Percentiles rank a stretch among this genome's conserved stretches.
These are phyloP conservation scores for Perizoma flavofasciatum DNA, from an alignment of 2,888 invertebrate species.

Conservation along the genomic window DNA sequence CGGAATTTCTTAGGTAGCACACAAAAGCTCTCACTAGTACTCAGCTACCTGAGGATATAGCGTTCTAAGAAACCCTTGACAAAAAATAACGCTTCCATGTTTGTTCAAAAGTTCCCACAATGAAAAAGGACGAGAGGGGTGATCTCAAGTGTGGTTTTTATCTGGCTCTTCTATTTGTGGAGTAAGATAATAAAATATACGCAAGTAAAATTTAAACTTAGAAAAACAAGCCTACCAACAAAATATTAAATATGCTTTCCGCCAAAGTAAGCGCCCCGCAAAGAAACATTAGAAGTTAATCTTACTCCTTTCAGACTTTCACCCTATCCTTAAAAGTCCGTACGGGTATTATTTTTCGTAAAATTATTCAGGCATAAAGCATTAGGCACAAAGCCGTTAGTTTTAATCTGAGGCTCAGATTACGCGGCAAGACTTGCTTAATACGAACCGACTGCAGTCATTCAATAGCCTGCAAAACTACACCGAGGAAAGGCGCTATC, in stretches of 20 bases:
- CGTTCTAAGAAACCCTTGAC: conserved; percentile 64
- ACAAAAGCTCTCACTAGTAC: conserved; percentile 61
- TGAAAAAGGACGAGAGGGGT: conserved; percentile 67
- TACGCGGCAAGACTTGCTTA: conserved; percentile 74
- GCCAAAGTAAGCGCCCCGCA: conserved; percentile 15
- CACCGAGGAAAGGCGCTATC: conserved; percentile 75
- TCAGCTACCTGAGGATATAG: conserved; percentile 68
- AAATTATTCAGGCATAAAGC: conserved; percentile 67
- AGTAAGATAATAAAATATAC: conserved; percentile 71
- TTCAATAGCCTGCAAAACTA: conserved; percentile 78
- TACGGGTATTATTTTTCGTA: conserved; percentile 63
- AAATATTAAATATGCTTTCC: conserved; percentile 7
- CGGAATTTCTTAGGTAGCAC: conserved; percentile 45
- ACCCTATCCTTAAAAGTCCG: conserved; percentile 39
- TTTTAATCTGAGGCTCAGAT: conserved; percentile 73
- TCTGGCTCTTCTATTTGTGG: conserved; percentile 69
- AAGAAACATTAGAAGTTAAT: conserved; percentile 33
- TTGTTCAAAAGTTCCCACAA: conserved; percentile 76
- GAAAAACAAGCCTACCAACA: conserved; percentile 30
- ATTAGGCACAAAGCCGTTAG: conserved; percentile 71
- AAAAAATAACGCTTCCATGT: conserved; percentile 68
- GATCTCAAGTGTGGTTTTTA: conserved; percentile 79
- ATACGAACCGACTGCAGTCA: conserved; percentile 72
- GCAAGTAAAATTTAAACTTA: conserved; percentile 52
- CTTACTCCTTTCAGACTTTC: conserved; percentile 23